These are phyloP conservation scores for Heliconius himera DNA, from an alignment of 1,140 invertebrate species.

Conservation along the genomic window DNA sequence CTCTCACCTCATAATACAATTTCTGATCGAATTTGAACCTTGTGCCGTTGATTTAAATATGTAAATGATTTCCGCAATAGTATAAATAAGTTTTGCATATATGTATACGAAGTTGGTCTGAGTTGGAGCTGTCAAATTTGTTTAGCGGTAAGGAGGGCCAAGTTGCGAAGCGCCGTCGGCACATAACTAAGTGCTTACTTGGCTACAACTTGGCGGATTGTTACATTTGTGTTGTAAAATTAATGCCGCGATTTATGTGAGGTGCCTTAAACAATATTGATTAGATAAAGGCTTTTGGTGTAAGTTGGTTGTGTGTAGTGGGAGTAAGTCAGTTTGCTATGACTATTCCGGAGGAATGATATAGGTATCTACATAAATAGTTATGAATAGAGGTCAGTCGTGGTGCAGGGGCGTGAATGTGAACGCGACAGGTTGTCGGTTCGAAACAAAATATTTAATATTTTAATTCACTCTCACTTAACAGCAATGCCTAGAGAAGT, in stretches of 20 bases:
- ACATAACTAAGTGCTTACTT: conserved; percentile 77
- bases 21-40: conserved; percentile 42
- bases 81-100: conserved; percentile 55
- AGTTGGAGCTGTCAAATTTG: conserved; percentile 80
- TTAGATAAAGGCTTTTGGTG: conserved; percentile 1
- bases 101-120: conserved; percentile 71
- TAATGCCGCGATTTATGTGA: conserved; percentile 74
- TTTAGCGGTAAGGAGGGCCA: conserved; percentile 76
- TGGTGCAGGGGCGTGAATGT: no score
- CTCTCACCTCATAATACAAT: not conserved
- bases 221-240: conserved; percentile 78
- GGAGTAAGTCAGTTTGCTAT: not conserved
- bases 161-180: conserved; percentile 69
- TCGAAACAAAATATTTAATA: no score
- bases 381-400: no score
- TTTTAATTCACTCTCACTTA: no score
- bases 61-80: conserved; percentile 26
- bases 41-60: conserved; percentile 39
- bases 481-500: no score
- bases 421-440: no score
- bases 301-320: not conserved
- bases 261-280: conserved; percentile 21
- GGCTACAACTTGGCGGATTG: conserved; percentile 72
- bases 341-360: not conserved
- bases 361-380: not conserved